Percentiles rank a stretch among this genome's conserved stretches.
Conservation (phyloP, 2,888 invertebrate species). For the Therioaphis trifolii region DNA sequence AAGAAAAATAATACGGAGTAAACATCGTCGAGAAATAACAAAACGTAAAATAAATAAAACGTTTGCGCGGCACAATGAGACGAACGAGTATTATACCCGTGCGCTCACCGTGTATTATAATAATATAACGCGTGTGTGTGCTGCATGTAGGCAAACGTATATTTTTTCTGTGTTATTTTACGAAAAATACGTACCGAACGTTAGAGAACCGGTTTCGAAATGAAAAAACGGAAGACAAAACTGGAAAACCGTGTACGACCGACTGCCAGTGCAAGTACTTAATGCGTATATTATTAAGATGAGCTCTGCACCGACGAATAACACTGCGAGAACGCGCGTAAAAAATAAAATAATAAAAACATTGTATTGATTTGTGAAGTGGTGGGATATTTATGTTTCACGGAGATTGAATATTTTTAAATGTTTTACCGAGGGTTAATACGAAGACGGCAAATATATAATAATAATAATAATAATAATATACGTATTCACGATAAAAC, state of each 20-base stretch:
- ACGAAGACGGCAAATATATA: too few relatives aligned
- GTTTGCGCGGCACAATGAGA: not conserved
- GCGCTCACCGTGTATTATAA: too few relatives aligned
- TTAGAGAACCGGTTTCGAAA: conserved; percentile 43
- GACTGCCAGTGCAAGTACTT: not conserved
- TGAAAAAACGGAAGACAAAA: conserved; percentile 55
- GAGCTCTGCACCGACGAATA: conserved; percentile 12
- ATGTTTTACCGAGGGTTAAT: not conserved
- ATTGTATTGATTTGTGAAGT: conserved; percentile 27
- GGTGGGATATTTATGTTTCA: not conserved
- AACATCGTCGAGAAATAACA: conserved; percentile 9
- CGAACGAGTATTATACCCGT: too few relatives aligned
- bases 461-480: too few relatives aligned
- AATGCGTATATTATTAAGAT: conserved; percentile 43
- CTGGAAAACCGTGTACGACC: conserved; percentile 43
- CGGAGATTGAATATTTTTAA: conserved; percentile 1
- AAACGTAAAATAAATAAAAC: conserved; percentile 23
- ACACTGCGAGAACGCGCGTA: conserved; percentile 11
- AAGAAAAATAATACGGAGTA: conserved; percentile 14
- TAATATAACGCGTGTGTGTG: too few relatives aligned
- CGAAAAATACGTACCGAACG: conserved; percentile 30
- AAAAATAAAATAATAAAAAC: too few relatives aligned
- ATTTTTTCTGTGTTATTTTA: conserved; percentile 45
- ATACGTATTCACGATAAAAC: too few relatives aligned
- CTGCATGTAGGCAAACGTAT: not conserved